Evolutionary conservation across 2,113 vertebrate genomes (phyloP), one percentile per base, ranked within the genome.

Genomic region (Cyprinodon variegatus): DNA sequence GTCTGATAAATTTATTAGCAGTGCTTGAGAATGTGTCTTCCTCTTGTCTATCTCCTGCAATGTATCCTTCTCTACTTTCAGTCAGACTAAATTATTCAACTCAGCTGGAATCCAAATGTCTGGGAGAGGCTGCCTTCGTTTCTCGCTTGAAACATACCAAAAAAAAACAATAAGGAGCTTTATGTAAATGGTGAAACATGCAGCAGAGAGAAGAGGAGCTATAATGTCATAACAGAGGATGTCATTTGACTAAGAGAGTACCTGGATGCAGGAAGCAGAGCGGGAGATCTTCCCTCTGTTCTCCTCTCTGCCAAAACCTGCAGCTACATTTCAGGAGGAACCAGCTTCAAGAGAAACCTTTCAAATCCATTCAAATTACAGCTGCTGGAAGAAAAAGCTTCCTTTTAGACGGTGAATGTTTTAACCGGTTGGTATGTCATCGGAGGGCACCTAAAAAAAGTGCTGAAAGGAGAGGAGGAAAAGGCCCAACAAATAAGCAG

Each of bases 401-500:
- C 41, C 72, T 36, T 86, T 72, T 72, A 39, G 65, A 65, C 13
- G 50, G 43, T 64, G 53, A 77, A 72, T 69, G 81, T 89, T 86
- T 86, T 60, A 79, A 83, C 83, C 17, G 61, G 50, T 68, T 85
- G 78, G 46, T 74, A 78, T 81, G 79, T 90, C 84, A 85, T 85
- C 72, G 83, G 69, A 61, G 78, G 81, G 74, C 88, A 90, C 83
- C 91, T 90, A 86, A 89, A 83, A 86, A 57, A n/a, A n/a, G 79
- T 72, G 83, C 88, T 84, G 86, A 87, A 82, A 57, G 11, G 74
- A 43, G 71, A 67, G 61, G 70, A 12, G 76, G 69, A 86, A 83
- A 76, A 68, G 78, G 46, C 87, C 79, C 82, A 85, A 93, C 88
- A 90, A 90, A 91, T 83, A 85, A 76, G 86, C 86, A 91, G 85